Conservation (phyloP, 2,797 vertebrate genomes). For the Gadopsis marmoratus region DNA sequence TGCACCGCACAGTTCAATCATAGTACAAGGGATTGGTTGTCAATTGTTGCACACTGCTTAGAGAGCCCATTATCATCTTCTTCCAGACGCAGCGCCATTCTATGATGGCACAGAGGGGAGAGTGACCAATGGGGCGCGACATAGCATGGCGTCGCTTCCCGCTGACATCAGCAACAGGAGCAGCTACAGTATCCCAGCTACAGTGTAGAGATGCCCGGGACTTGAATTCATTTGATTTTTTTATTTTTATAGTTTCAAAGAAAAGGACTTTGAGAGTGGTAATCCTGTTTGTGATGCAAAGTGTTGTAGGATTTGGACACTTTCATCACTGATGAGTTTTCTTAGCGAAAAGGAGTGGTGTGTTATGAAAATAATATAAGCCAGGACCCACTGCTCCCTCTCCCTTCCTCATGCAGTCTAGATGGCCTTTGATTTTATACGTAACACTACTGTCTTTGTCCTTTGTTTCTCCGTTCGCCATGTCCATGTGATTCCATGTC, state of each 20-base stretch:
- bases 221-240: conserved; percentile 1
- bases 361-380: conserved; percentile 19
- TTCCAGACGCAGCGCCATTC: conserved; percentile 82
- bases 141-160: conserved; percentile 77
- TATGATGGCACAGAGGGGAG: conserved; percentile 80
- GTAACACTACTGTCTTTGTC: conserved; percentile 41
- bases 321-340: conserved; percentile 21
- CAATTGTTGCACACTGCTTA: conserved; percentile 67
- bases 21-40: conserved; percentile 28
- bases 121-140: conserved; percentile 79
- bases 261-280: conserved; percentile 36
- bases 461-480: conserved; percentile 19
- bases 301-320: conserved; percentile 27
- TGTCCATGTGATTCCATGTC: conserved; percentile 49
- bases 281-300: conserved; percentile 14
- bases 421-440: conserved; percentile 34
- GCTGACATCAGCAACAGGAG: conserved; percentile 80
- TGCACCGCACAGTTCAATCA: conserved; percentile 11
- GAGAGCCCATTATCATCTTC: conserved; percentile 76
- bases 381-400: conserved; percentile 73
- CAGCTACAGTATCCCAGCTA: conserved; percentile 82
- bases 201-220: conserved; percentile 73
- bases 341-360: conserved; percentile 27
- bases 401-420: conserved; percentile 73
- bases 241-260: conserved; percentile 8